These are phyloP conservation scores for Acrocephalus kingi DNA, from an alignment of 2,113 vertebrate species.

Conservation along the genomic window DNA sequence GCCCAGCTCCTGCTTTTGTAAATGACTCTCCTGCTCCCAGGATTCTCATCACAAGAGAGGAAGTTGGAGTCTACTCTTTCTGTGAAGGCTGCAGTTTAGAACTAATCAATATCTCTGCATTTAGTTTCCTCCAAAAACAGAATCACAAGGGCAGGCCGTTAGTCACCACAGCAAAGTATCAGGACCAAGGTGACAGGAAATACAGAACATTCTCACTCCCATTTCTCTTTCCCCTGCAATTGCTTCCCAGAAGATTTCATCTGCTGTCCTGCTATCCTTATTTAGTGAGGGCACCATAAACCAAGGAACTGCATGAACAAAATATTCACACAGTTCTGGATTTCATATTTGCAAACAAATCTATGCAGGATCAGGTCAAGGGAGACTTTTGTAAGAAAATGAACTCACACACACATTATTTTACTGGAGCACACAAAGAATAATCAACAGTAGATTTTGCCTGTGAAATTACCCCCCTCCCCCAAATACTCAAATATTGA, in stretches of 20 bases:
- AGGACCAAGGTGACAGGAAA: background rate
- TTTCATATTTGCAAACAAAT: background rate
- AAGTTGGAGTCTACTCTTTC: background rate
- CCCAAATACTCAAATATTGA: background rate
- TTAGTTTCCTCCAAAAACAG: slow-evolving; percentile 12
- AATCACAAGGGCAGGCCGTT: background rate
- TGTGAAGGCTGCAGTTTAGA: slow-evolving; percentile 19
- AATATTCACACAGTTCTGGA: background rate
- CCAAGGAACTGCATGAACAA: background rate
- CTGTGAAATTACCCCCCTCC: background rate
- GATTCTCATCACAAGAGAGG: background rate
- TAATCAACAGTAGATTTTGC: background rate
- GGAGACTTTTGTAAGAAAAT: background rate
- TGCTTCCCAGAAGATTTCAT: background rate
- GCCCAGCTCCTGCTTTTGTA: background rate
- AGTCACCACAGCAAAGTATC: background rate
- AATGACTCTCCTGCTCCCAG: background rate
- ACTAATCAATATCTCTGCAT: slow-evolving; percentile 28
- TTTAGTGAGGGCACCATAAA: background rate
- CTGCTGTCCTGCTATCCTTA: background rate
- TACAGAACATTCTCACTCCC: background rate
- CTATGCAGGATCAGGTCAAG: background rate
- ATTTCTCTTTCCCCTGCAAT: background rate
- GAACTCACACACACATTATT: background rate
- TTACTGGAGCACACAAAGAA: background rate